Evolutionary conservation across 2,888 invertebrate species (phyloP).

Genomic region (Drosophila anomalata): DNA sequence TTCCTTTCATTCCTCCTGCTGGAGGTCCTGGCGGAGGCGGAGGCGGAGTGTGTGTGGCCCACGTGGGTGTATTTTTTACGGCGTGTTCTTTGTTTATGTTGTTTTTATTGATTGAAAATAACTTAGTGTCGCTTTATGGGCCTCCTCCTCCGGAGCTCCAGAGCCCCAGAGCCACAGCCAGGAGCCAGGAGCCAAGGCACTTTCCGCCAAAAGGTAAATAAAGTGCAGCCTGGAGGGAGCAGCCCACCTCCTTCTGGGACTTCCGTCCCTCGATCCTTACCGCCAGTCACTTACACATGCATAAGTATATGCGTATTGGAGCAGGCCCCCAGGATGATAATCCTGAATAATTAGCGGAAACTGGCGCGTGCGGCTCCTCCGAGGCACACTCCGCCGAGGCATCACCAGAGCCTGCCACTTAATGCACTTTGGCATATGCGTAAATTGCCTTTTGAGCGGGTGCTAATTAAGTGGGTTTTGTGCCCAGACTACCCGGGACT

Average conservation of each 20-base stretch:
- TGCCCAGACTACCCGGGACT: slow-evolving; percentile 5
- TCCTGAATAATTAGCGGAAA: slow-evolving; percentile 48
- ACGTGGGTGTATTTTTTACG: slow-evolving; percentile 75
- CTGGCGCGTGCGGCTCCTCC: slow-evolving; percentile 36
- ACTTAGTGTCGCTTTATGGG: slow-evolving; percentile 74
- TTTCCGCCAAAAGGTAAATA: slow-evolving; percentile 73
- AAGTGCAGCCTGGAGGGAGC: slow-evolving; percentile 42
- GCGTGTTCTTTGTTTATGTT: slow-evolving; percentile 73
- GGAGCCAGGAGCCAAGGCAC: slow-evolving; percentile 59
- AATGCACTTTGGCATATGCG: slow-evolving; percentile 48
- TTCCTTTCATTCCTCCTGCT: slow-evolving; percentile 43
- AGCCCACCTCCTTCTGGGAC: slow-evolving; percentile 9
- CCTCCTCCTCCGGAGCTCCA: slow-evolving; percentile 27
- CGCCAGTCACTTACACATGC: background rate
- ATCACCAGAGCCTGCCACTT: slow-evolving; percentile 38
- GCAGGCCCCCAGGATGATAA: slow-evolving; percentile 22
- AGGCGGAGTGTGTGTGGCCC: slow-evolving; percentile 12
- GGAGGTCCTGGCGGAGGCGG: background rate
- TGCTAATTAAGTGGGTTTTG: slow-evolving; percentile 63
- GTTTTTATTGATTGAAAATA: slow-evolving; percentile 78
- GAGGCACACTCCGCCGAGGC: slow-evolving; percentile 7
- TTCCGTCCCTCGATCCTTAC: slow-evolving; percentile 20
- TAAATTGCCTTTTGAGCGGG: slow-evolving; percentile 42
- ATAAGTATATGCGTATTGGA: background rate
- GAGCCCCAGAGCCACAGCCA: slow-evolving; percentile 7